phyloP scores from a whole-genome alignment of 1,140 invertebrate genomes.

The Medauroidea extradentata region DNA sequence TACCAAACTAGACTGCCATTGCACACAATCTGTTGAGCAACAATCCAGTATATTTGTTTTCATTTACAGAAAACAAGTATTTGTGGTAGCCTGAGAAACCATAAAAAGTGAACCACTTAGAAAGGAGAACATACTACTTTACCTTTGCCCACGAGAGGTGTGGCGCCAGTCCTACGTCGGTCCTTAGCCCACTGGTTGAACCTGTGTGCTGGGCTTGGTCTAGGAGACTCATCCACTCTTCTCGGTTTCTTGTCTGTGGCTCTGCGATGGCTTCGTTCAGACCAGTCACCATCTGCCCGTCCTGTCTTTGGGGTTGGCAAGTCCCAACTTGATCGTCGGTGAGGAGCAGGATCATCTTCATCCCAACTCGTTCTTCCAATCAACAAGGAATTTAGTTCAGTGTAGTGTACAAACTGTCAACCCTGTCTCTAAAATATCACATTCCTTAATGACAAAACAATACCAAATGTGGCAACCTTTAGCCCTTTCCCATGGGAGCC shows the following conservation, averaged over 20 bases:
- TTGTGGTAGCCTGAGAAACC: no score
- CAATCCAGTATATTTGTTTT: no score
- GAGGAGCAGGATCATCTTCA: slow-evolving; percentile 62
- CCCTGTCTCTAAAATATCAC: no score
- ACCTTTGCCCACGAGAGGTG: slow-evolving; percentile 46
- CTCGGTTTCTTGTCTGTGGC: slow-evolving; percentile 21
- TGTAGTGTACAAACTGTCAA: not conserved
- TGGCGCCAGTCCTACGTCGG: slow-evolving; percentile 56
- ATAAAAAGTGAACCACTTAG: no score
- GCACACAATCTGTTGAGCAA: no score
- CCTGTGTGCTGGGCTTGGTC: slow-evolving; percentile 79
- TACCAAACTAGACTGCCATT: no score
- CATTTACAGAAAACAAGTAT: no score
- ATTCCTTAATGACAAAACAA: no score
- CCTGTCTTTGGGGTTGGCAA: slow-evolving; percentile 66
- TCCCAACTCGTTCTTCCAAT: slow-evolving; percentile 76
- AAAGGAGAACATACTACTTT: no score
- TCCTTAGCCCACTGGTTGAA: slow-evolving; percentile 74
- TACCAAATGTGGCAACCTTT: no score
- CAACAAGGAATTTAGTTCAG: slow-evolving; percentile 5
- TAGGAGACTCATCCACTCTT: slow-evolving; percentile 61
- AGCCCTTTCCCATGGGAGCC: no score
- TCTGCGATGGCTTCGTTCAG: slow-evolving; percentile 40
- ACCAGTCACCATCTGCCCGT: slow-evolving; percentile 41
- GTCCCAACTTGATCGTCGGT: slow-evolving; percentile 81